phyloP scores from a whole-genome alignment of 2,797 vertebrate species.

The Erithacus rubecula region DNA sequence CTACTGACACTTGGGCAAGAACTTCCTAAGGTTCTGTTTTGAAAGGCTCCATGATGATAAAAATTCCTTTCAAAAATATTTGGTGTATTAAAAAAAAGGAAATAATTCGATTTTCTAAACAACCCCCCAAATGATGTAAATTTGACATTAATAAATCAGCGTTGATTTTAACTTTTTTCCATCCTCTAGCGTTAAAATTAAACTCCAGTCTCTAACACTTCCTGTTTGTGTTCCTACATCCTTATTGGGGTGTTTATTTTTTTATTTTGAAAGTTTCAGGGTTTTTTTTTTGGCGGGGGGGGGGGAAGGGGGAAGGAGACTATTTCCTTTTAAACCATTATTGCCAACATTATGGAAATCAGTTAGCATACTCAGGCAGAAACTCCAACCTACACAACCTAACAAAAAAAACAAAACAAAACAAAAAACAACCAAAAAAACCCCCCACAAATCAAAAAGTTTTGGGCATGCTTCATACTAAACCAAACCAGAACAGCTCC shows the following conservation, averaged over 20 bases:
- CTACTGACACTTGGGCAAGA: neutral
- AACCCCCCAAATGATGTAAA: neutral
- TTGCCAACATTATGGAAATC: neutral
- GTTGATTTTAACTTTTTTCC: neutral
- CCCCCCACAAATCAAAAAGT: constrained; percentile 1
- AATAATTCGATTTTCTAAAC: neutral
- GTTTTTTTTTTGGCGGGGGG: no score
- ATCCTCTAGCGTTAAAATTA: neutral
- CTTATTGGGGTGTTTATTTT: neutral
- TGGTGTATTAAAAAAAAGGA: neutral
- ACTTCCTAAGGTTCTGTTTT: neutral
- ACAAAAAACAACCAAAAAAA: no score
- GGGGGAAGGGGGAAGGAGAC: accelerated
- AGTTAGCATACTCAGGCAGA: neutral
- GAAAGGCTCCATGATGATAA: neutral
- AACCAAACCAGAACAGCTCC: neutral
- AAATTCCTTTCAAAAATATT: neutral
- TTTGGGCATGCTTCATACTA: neutral
- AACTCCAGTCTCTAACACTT: neutral
- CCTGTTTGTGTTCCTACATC: neutral
- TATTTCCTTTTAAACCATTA: neutral
- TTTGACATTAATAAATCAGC: neutral
- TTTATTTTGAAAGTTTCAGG: neutral
- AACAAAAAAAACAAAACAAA: neutral
- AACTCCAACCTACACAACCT: neutral